phyloP scores from a whole-genome alignment of 2,797 vertebrate species.

The Eulemur albifrons region DNA sequence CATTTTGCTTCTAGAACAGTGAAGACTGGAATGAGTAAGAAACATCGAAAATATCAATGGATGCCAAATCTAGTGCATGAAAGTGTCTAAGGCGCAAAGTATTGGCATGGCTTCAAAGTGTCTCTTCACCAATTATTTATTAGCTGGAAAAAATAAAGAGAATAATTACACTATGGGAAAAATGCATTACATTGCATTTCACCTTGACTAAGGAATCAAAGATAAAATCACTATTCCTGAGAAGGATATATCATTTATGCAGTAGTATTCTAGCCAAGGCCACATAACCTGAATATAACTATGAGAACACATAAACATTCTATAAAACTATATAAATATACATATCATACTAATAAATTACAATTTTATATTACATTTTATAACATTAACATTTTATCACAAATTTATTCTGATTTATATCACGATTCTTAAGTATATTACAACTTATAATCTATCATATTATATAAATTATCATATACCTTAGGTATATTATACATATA shows the following conservation, averaged over 20 bases:
- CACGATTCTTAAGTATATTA: background rate
- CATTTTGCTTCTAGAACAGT: background rate
- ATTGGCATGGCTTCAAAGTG: background rate
- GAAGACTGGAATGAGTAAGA: background rate
- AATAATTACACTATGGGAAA: background rate
- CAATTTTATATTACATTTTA: background rate
- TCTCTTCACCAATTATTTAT: background rate
- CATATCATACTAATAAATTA: background rate
- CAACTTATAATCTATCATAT: background rate
- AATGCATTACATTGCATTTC: background rate
- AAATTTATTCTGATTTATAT: background rate
- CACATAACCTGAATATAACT: background rate
- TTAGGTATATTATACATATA: background rate
- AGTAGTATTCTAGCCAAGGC: background rate
- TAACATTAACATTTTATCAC: background rate
- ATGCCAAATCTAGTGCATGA: background rate
- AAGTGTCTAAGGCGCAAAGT: background rate
- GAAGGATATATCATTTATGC: background rate
- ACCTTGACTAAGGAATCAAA: background rate
- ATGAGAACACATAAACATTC: background rate
- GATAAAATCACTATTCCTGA: background rate
- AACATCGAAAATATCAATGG: background rate
- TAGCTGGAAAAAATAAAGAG: background rate
- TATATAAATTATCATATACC: background rate
- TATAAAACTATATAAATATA: background rate